phyloP scores from a whole-genome alignment of 2,797 vertebrate species.

The Chloroceryle inda region DNA sequence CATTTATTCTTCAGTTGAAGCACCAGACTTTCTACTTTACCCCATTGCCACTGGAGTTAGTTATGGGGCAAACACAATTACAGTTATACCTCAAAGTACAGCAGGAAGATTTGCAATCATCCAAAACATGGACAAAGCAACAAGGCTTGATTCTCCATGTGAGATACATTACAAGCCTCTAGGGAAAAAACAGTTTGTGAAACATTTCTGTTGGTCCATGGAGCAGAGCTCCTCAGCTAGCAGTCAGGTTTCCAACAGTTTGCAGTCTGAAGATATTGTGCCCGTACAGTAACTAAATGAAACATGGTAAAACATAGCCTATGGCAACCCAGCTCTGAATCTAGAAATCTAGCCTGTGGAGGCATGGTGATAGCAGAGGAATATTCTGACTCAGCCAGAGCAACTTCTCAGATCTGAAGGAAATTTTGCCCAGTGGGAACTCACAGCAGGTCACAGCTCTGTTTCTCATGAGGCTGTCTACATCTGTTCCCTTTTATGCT shows the following conservation, averaged over 20 bases:
- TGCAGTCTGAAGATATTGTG: background rate
- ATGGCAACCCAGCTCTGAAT: conserved; percentile 14
- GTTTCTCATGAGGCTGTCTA: conserved; percentile 60
- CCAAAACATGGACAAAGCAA: background rate
- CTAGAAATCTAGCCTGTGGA: background rate
- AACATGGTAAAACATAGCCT: background rate
- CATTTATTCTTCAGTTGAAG: background rate
- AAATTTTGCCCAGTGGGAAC: conserved; percentile 28
- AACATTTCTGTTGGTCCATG: background rate
- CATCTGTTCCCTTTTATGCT: conserved; percentile 66
- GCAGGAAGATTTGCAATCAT: background rate
- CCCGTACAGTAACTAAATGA: background rate
- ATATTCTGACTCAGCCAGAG: conserved; percentile 48
- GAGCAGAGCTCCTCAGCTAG: background rate
- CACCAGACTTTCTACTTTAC: background rate
- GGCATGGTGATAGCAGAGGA: conserved; percentile 15
- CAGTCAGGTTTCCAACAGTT: background rate
- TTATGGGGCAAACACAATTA: background rate
- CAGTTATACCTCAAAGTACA: background rate
- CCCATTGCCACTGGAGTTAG: background rate
- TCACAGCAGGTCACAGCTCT: conserved; percentile 50
- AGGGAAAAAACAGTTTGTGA: background rate
- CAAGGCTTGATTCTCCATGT: background rate
- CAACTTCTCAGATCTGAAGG: background rate
- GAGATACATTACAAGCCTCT: background rate